Evolutionary conservation across 2,888 invertebrate species (phyloP), one percentile per base, ranked within the genome.

Genomic region (Mechanitis messenoides): DNA sequence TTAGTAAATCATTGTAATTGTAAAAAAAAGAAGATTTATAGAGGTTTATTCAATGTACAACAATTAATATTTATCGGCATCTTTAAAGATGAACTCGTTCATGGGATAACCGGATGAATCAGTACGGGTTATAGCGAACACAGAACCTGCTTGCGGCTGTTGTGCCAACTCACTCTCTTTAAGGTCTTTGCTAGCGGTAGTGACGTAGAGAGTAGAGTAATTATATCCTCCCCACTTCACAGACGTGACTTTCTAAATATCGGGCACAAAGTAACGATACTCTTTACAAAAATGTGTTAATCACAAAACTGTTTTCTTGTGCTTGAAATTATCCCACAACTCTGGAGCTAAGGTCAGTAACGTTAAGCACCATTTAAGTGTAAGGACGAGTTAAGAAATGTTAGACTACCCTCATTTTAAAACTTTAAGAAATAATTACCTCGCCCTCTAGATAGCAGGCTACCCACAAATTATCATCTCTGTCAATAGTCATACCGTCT

Each of bases 401-500:
- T n/a, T 35, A 35, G 3, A 35, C 5, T 35, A 35, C 5, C 35
- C 5, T 35, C 35, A 4, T 35, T 35, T 4, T 4, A 5, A 35
- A 35, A 4, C 3, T 5, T 35, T 35, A 35, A 35, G 35, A 3
- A 33, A 6, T 46, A 53, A 3, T 80, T 81, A 95, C 93, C 77
- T 92, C 91, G 65, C 92, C 91, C 11, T 93, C 95, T 63, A 88
- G 87, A 73, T 83, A 93, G 60, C 93, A 81, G 2, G 94, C 94
- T 6, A 96, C 91, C 95, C 96, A 96, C 28, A 96, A 84, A 75
- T 95, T 94, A 45, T 93, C 95, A 60, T 94, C 92, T 3, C 85
- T 86, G 74, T 96, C 96, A 57, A 95, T 94, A 0, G 95, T 95
- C 95, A 96, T 95, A 7, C 94, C 94, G 77, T 94, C 94, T 0